Conservation (phyloP, 2,113 vertebrate species). For the Centropus bengalensis region DNA sequence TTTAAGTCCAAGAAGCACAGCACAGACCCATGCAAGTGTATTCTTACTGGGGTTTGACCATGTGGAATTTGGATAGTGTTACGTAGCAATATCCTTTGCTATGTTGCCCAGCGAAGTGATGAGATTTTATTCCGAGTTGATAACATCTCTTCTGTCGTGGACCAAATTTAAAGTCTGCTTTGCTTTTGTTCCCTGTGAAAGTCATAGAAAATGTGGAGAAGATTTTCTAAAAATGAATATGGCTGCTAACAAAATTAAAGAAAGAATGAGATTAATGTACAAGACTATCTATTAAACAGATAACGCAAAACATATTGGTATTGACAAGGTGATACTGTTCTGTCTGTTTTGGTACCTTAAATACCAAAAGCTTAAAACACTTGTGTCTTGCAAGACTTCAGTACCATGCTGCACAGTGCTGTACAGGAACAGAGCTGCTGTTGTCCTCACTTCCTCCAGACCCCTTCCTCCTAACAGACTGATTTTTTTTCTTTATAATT, state of each 20-base stretch:
- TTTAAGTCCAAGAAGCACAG: not conserved
- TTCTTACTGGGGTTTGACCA: not conserved
- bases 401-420: not conserved
- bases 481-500: not conserved
- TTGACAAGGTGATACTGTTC: not conserved
- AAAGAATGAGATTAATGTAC: not conserved
- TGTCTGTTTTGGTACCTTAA: not conserved
- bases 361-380: not conserved
- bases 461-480: not conserved
- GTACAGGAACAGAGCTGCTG: not conserved
- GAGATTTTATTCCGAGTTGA: not conserved
- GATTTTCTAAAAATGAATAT: not conserved
- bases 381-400: not conserved
- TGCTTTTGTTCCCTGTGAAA: not conserved
- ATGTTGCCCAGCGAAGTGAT: not conserved
- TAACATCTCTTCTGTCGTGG: not conserved
- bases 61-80: not conserved
- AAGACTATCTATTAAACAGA: not conserved
- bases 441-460: not conserved
- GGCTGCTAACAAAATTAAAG: not conserved
- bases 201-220: not conserved
- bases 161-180: not conserved
- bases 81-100: not conserved
- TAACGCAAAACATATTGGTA: not conserved
- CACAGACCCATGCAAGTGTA: not conserved